A percentile compares a stretch with the other conserved stretches of the same genome.
Evolutionary conservation across 1,140 invertebrate species (phyloP).

Genomic region (Drosophila oshimai): DNA sequence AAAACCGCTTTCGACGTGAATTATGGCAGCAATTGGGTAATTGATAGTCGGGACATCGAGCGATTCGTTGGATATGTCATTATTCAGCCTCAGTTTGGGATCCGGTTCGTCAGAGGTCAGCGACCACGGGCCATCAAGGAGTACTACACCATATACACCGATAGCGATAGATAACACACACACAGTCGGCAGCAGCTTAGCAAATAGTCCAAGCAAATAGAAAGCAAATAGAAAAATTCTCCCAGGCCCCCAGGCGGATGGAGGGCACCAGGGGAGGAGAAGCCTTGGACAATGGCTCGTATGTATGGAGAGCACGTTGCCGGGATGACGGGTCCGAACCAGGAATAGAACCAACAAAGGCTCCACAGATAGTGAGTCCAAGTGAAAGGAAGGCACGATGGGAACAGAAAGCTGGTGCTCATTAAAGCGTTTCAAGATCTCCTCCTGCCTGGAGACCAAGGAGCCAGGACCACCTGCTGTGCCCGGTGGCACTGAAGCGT

Average conservation of each 20-base stretch:
- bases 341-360: conserved; percentile 28
- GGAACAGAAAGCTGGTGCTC: conserved; percentile 27
- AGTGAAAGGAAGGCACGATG: neutral
- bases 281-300: conserved; percentile 22
- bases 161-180: conserved; percentile 11
- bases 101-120: conserved; percentile 37
- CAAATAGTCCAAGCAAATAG: conserved; percentile 53
- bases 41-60: conserved; percentile 19
- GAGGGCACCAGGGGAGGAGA: neutral
- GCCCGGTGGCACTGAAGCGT: conserved; percentile 47
- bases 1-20: conserved; percentile 17
- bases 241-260: neutral
- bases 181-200: conserved; percentile 51
- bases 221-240: conserved; percentile 34
- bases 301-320: conserved; percentile 30
- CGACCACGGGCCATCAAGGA: neutral
- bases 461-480: conserved; percentile 39
- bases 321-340: conserved; percentile 9
- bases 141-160: conserved; percentile 5
- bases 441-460: neutral
- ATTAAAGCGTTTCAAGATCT: conserved; percentile 35
- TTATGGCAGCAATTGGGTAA: conserved; percentile 44
- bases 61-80: conserved; percentile 35
- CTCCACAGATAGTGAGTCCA: neutral
- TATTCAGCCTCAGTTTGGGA: conserved; percentile 53